Evolutionary conservation across 2,113 vertebrate species (phyloP).

Genomic region (Nycticorax nycticorax): DNA sequence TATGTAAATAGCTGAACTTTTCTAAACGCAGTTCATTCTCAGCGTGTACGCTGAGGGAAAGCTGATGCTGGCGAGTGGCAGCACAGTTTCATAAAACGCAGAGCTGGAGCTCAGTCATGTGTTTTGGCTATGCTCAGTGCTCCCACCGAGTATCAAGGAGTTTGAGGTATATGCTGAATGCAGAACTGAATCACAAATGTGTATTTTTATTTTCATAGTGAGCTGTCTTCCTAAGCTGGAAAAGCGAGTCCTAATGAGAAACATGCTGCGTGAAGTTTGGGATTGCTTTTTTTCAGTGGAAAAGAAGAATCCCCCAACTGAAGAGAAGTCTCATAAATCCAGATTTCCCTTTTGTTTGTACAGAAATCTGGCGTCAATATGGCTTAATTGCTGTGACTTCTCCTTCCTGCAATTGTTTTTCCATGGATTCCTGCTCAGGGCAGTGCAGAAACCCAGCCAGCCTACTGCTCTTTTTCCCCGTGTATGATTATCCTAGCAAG

Average conservation of each 20-base stretch:
- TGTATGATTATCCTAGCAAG: not conserved
- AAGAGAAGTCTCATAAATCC: not conserved
- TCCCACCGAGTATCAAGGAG: not conserved
- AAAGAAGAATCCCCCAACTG: not conserved
- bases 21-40: not conserved
- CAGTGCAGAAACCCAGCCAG: not conserved
- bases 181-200: not conserved
- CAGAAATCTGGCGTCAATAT: not conserved
- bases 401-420: constrained; percentile 64
- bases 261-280: not conserved
- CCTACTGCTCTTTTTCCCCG: not conserved
- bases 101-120: not conserved
- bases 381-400: not conserved
- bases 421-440: not conserved
- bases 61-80: not conserved
- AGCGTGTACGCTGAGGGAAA: not conserved
- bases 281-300: not conserved
- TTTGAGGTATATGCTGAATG: not conserved
- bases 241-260: not conserved
- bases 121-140: not conserved
- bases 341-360: not conserved
- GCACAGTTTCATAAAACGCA: not conserved
- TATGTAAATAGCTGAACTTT: constrained; percentile 38
- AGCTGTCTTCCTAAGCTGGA: not conserved
- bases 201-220: not conserved